These are phyloP conservation scores for Etheostoma perlongum DNA, from an alignment of 2,797 vertebrate species.

Conservation along the genomic window DNA sequence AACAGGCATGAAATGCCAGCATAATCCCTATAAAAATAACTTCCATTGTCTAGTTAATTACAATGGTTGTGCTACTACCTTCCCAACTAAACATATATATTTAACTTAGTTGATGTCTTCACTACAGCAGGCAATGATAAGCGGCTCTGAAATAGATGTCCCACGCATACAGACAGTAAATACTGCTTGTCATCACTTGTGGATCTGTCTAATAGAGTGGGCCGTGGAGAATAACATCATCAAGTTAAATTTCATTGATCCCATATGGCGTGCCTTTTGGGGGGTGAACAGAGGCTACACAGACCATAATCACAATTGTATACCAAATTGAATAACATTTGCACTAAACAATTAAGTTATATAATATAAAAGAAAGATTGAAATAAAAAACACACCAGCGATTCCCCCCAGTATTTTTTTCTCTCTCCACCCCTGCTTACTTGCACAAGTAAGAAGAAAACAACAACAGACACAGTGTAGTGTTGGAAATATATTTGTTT, in stretches of 20 bases:
- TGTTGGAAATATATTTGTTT: too few relatives aligned
- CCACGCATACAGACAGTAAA: conserved; percentile 27
- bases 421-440: too few relatives aligned
- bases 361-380: too few relatives aligned
- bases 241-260: conserved; percentile 18
- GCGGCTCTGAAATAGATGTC: conserved; percentile 23
- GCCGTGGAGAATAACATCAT: background rate
- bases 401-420: too few relatives aligned
- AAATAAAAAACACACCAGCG: too few relatives aligned
- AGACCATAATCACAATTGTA: too few relatives aligned
- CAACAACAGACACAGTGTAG: too few relatives aligned
- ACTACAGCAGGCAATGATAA: conserved; percentile 20
- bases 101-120: conserved; percentile 29
- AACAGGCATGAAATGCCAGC: conserved; percentile 18
- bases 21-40: conserved; percentile 40
- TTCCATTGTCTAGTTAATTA: conserved; percentile 43
- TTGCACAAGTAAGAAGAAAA: too few relatives aligned
- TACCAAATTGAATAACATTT: too few relatives aligned
- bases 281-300: background rate
- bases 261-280: background rate
- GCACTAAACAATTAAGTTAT: too few relatives aligned
- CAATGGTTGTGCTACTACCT: conserved; percentile 15
- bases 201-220: background rate
- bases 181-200: conserved; percentile 22
- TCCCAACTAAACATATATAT: conserved; percentile 45